These are phyloP conservation scores for Urocyon cinereoargenteus DNA, from an alignment of 2,797 vertebrate genomes.

Conservation along the genomic window DNA sequence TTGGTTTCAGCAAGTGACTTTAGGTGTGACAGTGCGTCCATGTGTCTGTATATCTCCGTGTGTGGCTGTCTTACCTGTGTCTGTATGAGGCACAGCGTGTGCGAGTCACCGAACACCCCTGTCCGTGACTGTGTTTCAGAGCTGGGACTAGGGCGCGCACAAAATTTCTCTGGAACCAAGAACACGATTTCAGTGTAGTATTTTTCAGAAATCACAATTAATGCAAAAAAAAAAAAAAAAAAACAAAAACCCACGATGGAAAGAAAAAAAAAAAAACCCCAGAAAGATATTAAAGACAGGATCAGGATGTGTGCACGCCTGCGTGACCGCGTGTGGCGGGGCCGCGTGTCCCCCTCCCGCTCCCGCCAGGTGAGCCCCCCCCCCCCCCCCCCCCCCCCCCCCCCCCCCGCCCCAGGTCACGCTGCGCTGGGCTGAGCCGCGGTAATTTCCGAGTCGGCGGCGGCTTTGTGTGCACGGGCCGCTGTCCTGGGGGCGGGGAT, in stretches of 20 bases:
- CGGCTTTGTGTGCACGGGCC: conserved; percentile 81
- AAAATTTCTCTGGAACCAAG: conserved; percentile 17
- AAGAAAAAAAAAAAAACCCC: neutral
- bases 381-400: conserved; percentile 50
- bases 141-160: neutral
- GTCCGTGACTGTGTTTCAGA: neutral
- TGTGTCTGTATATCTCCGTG: neutral
- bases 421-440: conserved; percentile 78
- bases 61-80: neutral
- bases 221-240: conserved; percentile 44
- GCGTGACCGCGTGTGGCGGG: neutral
- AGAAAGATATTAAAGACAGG: neutral
- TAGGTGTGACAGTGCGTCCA: neutral
- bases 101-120: neutral
- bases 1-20: conserved; percentile 17
- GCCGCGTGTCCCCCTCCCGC: neutral
- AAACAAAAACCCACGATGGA: neutral
- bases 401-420: conserved; percentile 74
- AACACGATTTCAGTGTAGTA: neutral
- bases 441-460: conserved; percentile 78
- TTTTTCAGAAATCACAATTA: conserved; percentile 19
- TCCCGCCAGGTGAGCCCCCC: conserved; percentile 76
- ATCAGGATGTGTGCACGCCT: neutral
- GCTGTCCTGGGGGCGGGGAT: conserved; percentile 78
- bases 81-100: neutral